Base-by-base conservation (phyloP, 2,888 invertebrate genomes). In the Acronicta alni region DNA sequence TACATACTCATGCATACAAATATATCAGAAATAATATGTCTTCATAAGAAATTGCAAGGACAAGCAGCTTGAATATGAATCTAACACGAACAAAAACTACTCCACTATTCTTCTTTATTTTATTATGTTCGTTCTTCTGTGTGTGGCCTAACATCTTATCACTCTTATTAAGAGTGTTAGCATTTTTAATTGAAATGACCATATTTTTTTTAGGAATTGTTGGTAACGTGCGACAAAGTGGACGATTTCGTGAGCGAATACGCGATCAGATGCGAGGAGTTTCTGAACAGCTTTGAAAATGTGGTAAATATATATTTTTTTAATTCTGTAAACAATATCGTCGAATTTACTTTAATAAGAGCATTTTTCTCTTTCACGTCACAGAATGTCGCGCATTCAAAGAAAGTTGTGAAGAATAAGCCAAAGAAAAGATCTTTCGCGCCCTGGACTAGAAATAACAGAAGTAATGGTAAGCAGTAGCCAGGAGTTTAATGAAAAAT, bases 151-250 rank as follows among this genome's bases (percentile, higher is more conserved):
- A n/a, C n/a, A n/a, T n/a, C n/a, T n/a, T n/a, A n/a, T n/a, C n/a
- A n/a, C n/a, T n/a, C n/a, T n/a, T n/a, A 20, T 20, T 20, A 3
- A 20, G 3, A 5, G 5, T 20, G 5, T 20, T 20, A 3, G 2
- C 5, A 20, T 20, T 38, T 16, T 7, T 17, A 9, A 23, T 17
- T 6, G 6, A 26, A 26, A 30, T 38, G 9, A 9, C 9, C 37
- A 38, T 2, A 4, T 44, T 45, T 44, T 15, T 18, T 8, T 26
- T 17, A 92, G 92, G 80, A 83, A 3, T 54, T 92, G n/a, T 8
- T 82, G 14, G 9, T 64, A 2, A 78, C 81, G 0, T 89, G 88
- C 53, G 83, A 87, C 26, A 84, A 79, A 35, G 26, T 91, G 16
- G 85, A 87, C 0, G 79, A 77, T 2, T 77, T 80, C 0, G 51